These are phyloP conservation scores for Hyposoter dolosus DNA, from an alignment of 2,888 invertebrate genomes.

Conservation along the genomic window DNA sequence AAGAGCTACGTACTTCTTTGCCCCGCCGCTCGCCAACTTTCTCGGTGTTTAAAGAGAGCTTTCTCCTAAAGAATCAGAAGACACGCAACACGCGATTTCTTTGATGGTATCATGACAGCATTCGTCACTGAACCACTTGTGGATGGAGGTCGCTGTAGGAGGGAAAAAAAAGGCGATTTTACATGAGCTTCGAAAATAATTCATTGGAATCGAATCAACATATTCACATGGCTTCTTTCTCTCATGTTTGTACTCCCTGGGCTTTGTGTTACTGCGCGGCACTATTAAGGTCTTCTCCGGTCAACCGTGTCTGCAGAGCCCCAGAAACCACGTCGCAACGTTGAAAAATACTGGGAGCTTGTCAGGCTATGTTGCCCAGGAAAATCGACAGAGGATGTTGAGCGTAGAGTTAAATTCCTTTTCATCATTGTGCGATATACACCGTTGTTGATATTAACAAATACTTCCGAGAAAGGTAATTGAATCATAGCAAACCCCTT, in stretches of 20 bases:
- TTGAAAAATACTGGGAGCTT: neutral
- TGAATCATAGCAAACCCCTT: too few species aligned
- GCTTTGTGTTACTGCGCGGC: neutral
- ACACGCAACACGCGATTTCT: constrained; percentile 58
- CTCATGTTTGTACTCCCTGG: neutral
- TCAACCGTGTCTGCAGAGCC: neutral
- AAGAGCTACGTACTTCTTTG: constrained; percentile 30
- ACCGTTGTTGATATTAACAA: neutral
- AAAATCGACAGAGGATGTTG: neutral
- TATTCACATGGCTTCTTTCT: neutral
- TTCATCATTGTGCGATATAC: neutral
- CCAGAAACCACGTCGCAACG: neutral
- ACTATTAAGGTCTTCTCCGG: neutral
- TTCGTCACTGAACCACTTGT: constrained; percentile 33
- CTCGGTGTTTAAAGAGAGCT: constrained; percentile 48
- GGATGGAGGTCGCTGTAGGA: neutral
- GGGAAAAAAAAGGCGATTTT: neutral
- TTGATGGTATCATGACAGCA: neutral
- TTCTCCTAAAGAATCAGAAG: constrained; percentile 50
- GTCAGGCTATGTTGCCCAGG: neutral
- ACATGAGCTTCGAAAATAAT: constrained; percentile 5
- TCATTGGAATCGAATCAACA: constrained; percentile 11
- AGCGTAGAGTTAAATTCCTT: neutral
- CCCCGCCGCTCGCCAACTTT: constrained; percentile 37
- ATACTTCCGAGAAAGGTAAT: neutral